Base-by-base conservation (phyloP, 2,888 invertebrate genomes). In the Temnothorax unifasciatus region DNA sequence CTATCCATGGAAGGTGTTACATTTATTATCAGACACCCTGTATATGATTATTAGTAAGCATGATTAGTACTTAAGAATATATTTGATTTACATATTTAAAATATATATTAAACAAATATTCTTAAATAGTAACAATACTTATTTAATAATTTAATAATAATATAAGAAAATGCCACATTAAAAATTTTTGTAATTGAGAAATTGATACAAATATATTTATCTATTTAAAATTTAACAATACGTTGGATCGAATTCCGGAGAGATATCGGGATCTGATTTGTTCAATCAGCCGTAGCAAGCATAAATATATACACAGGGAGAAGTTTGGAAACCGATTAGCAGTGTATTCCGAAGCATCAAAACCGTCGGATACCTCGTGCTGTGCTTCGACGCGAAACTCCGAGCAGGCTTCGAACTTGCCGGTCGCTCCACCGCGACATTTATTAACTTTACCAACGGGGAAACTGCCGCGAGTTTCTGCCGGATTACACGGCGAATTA, bases 321-420 rank as follows among this genome's bases (percentile, higher is more conserved):
- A 86, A 92, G 92, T 92, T 93, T 92, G 92, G 89, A 92, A 93
- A 92, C 93, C 93, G 92, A 92, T 92, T 93, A 93, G 90, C 87
- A 90, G 87, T 88, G 91, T 92, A 92, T 92, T 90, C 89, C 85
- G 90, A 86, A 90, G 90, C 90, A 93, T 92, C 92, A 93, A 92
- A 93, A 91, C 93, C 90, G 90, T 86, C 87, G 89, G 91, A 90
- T 87, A 88, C 89, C 90, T 83, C 83, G 88, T 83, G 87, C 88
- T 83, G 84, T 83, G 83, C 87, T 57, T 63, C 83, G 77, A 77
- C 83, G 82, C 85, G 90, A 88, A 92, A 92, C 90, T 90, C 85
- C 75, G 85, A 76, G 63, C 90, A 71, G 86, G 88, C 89, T 87
- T 90, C 89, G 86, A 92, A 92, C 90, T 92, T 92, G 76, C 82